phyloP scores from a whole-genome alignment of 2,888 invertebrate species.

The Sphaeridia pumilis region DNA sequence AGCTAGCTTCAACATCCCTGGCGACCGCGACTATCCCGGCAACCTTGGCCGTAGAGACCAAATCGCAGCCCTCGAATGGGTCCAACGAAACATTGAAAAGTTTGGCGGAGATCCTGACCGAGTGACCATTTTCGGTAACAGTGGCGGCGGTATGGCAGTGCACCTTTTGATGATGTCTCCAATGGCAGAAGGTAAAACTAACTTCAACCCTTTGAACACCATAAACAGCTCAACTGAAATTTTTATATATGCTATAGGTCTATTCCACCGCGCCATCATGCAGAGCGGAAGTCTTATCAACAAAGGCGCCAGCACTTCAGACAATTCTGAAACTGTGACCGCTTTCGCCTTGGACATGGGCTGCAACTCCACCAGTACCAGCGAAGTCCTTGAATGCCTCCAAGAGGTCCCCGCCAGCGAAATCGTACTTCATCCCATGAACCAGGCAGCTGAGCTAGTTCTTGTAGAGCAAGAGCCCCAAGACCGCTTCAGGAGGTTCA shows the following conservation, averaged over 20 bases:
- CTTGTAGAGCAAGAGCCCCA: too few relatives aligned
- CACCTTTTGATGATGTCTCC: conserved; percentile 14
- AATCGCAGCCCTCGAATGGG: conserved; percentile 13
- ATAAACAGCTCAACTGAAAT: neutral
- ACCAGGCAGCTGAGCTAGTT: neutral
- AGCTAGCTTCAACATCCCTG: conserved; percentile 6
- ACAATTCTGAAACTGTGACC: neutral
- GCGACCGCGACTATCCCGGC: conserved; percentile 6
- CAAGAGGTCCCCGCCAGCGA: neutral
- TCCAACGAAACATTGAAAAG: conserved; percentile 12
- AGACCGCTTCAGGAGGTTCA: too few relatives aligned
- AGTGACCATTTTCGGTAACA: conserved; percentile 17
- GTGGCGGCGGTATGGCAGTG: conserved; percentile 13
- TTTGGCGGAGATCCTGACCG: conserved; percentile 10
- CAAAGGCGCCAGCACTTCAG: neutral
- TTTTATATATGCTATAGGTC: neutral
- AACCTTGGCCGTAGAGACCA: conserved; percentile 9
- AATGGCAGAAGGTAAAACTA: conserved; percentile 12
- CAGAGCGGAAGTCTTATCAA: conserved; percentile 3
- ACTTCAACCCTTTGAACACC: neutral
- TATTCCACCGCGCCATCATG: conserved; percentile 5
- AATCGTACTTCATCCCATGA: neutral
- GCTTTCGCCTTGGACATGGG: neutral
- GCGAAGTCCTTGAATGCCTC: neutral
- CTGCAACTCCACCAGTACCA: neutral